Evolutionary conservation across 2,888 invertebrate species (phyloP), one percentile per base, ranked within the genome.

Genomic region (Cryptus viduatorius): DNA sequence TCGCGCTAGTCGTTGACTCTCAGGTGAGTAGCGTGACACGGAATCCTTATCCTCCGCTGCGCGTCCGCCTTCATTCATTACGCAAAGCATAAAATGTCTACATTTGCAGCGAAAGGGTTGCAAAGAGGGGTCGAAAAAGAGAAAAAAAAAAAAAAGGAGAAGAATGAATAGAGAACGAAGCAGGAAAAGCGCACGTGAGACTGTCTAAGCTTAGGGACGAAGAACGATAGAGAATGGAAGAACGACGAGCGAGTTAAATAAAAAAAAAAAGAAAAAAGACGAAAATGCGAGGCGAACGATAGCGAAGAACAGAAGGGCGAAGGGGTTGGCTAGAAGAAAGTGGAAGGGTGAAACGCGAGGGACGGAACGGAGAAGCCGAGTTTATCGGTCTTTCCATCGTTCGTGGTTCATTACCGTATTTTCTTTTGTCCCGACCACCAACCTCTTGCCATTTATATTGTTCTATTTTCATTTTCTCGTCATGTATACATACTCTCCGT

Each of bases 361-460:
- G 53, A 67, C 65, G 29, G 53, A 24, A 53, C 48, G 44, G 59
- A 79, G 84, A 77, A 50, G 50, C 72, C 72, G 69, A 82, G 78
- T 87, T 88, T 88, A 88, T 89, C 82, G 84, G 73, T 64, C 73
- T 86, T 85, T 86, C 82, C 87, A 76, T 82, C 79, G 56, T 83
- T 78, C 83, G 82, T 67, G 83, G 85, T 88, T 89, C 87, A 89
- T 89, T 89, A 87, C 71, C 71, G 72, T 86, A 67, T 83, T 73
- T 86, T 79, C 82, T 86, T 84, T 85, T 64, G 85, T 72, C 48
- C 72, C 64, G 65, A 71, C 59, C 77, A 71, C 50, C 68, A 64
- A 67, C 44, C 69, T 65, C 69, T 61, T 76, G 61, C 44, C 68
- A 61, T 75, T 31, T 67, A 67, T 72, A 84, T 75, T 78, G 79